Conservation (phyloP, 1,140 invertebrate species). For the Drosophila ananassae region DNA sequence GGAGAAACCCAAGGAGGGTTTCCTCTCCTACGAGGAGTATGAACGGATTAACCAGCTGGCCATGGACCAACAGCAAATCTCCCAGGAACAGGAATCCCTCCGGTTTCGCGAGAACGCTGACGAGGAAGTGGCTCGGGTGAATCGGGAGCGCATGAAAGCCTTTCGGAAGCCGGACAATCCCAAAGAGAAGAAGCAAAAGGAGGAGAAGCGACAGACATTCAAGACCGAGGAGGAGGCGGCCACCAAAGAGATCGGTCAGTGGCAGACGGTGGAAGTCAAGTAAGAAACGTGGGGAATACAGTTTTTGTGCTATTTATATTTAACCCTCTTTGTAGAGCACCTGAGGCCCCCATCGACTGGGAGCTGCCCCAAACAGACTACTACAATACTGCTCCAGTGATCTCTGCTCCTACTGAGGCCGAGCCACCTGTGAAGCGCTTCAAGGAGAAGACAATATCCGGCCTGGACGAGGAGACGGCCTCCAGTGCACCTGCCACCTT, state of each 20-base stretch:
- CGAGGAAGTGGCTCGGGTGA: conserved; percentile 83
- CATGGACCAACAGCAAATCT: conserved; percentile 85
- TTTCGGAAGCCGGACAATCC: conserved; percentile 52
- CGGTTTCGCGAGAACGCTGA: conserved; percentile 74
- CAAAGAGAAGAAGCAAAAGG: conserved; percentile 83
- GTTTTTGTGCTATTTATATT: background rate
- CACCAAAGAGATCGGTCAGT: conserved; percentile 87
- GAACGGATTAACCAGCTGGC: conserved; percentile 85
- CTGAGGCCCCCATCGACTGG: conserved; percentile 85
- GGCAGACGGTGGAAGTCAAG: conserved; percentile 86
- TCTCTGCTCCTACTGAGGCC: conserved; percentile 57
- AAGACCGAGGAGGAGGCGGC: conserved; percentile 85
- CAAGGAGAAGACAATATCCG: conserved; percentile 87
- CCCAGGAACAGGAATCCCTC: conserved; percentile 72
- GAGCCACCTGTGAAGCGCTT: conserved; percentile 86
- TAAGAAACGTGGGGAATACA: conserved; percentile 59
- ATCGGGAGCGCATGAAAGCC: conserved; percentile 81
- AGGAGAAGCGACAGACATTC: conserved; percentile 83
- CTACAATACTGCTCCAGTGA: conserved; percentile 71
- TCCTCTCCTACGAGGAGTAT: conserved; percentile 87
- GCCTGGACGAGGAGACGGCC: conserved; percentile 85
- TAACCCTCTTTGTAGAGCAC: conserved; percentile 44
- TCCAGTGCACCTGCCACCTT: conserved; percentile 84
- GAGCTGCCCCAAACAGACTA: conserved; percentile 86
- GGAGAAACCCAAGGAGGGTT: conserved; percentile 88